These are phyloP conservation scores for Fulica atra DNA, from an alignment of 2,113 vertebrate species.

Conservation along the genomic window DNA sequence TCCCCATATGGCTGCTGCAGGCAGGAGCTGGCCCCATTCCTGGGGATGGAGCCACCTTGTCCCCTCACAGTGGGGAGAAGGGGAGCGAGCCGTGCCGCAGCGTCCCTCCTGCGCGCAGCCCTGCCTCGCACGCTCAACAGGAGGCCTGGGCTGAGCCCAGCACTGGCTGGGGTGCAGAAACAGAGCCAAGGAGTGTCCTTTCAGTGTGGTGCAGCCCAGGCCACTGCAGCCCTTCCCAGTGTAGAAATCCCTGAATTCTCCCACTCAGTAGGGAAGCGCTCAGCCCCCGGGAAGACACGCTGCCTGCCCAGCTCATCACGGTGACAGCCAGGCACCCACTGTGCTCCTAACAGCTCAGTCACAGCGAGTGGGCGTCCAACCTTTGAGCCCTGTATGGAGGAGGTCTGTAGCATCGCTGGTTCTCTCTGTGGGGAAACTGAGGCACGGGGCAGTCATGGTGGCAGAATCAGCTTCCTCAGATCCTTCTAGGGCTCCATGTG, in stretches of 20 bases:
- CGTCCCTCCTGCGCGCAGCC: accelerated
- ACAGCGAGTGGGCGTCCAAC: neutral
- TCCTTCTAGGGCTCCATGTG: neutral
- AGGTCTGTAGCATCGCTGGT: neutral
- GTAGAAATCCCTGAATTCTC: too few relatives aligned
- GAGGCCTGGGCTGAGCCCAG: neutral
- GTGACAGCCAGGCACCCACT: accelerated
- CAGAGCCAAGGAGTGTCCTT: neutral
- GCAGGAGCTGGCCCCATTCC: neutral
- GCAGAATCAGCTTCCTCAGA: neutral
- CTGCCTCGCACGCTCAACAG: neutral
- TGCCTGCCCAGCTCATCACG: neutral
- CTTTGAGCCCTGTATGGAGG: neutral
- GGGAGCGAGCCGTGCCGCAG: neutral
- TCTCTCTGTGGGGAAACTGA: neutral
- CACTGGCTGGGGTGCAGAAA: neutral
- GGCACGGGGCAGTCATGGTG: accelerated
- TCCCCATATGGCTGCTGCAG: constrained; percentile 29
- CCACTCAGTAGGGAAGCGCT: accelerated
- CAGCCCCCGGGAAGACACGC: neutral
- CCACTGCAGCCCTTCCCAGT: neutral
- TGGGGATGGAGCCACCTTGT: neutral
- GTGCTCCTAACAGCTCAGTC: neutral
- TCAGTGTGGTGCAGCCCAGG: neutral
- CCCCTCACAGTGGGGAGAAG: neutral